Evolutionary conservation across 2,888 invertebrate genomes (phyloP), one percentile per base, ranked within the genome.

Genomic region (Trissoscelio sp.): DNA sequence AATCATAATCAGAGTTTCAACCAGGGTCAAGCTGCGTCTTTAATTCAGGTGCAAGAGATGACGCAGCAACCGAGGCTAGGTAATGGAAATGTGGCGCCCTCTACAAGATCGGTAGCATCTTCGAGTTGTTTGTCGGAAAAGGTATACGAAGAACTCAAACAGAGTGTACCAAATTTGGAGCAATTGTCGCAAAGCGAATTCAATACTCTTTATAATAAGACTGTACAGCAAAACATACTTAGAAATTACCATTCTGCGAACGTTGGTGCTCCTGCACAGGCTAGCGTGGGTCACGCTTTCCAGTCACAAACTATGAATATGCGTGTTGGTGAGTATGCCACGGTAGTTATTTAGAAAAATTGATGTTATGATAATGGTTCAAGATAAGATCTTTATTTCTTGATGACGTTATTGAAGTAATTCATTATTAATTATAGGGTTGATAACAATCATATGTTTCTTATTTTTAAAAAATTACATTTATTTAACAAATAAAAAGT

Each of bases 151-250:
- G 90, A 91, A 57, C 82, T 91, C 9, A 90, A 88, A 31, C 90
- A 91, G 72, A 91, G 87, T 0, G 90, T 91, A 18, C 91, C 91
- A 7, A 91, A 91, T 78, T 77, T 91, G 4, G 91, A 91, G 9
- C 90, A 91, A 51, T 72, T 91, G 6, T 91, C 91, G 0, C 91
- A 91, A 46, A 91, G 89, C 67, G 91, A 91, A 77, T 91, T 91
- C 46, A 91, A 91, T 83, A 91, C 91, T 34, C 87, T 91, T 4
- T 91, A 91, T 66, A 91, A 91, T 69, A 91, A 90, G 79, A 89
- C 91, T 44, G 91, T 91, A 9, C 90, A 90, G 37, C 91, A 91
- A 60, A 91, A 88, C 72, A 91, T 91, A 80, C 85, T 91, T 42
- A 88, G 89, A 31, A 91, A 89, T 74, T 89, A 89, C 73, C 89